phyloP scores from a whole-genome alignment of 1,140 invertebrate genomes.

The Drosophila arawakana region DNA sequence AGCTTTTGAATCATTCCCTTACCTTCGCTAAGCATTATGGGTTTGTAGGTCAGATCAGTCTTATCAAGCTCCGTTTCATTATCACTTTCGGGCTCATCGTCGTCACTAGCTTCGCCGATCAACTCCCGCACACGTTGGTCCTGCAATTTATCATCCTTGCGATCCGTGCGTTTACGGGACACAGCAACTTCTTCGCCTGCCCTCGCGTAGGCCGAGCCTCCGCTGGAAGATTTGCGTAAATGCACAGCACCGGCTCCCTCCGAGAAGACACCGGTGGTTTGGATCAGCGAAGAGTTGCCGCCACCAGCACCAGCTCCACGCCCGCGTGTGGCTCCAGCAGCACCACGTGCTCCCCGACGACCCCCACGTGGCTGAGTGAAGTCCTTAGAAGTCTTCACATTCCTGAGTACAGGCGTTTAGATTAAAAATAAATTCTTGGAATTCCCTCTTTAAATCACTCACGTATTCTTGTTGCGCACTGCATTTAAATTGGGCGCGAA shows the following conservation, averaged over 20 bases:
- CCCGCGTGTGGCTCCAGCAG: constrained; percentile 46
- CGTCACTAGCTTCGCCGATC: constrained; percentile 61
- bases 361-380: constrained; percentile 61
- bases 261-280: constrained; percentile 78
- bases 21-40: constrained; percentile 73
- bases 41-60: constrained; percentile 72
- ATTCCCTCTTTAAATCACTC: constrained; percentile 32
- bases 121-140: constrained; percentile 46
- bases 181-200: constrained; percentile 58
- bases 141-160: constrained; percentile 63
- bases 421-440: background rate
- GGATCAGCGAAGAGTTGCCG: constrained; percentile 68
- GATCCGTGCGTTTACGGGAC: constrained; percentile 59
- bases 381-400: constrained; percentile 81
- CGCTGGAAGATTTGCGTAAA: constrained; percentile 52
- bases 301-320: constrained; percentile 52
- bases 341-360: constrained; percentile 49
- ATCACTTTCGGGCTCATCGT: constrained; percentile 60
- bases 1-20: constrained; percentile 1
- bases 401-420: constrained; percentile 32
- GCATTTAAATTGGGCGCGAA: constrained; percentile 82
- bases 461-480: constrained; percentile 81
- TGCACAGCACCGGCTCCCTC: constrained; percentile 76
- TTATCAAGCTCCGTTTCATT: constrained; percentile 61
- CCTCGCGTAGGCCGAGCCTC: constrained; percentile 50